A percentile compares a stretch with the other conserved stretches of the same genome.
Conservation (phyloP, 2,888 invertebrate species). For the Polydesmus complanatus region DNA sequence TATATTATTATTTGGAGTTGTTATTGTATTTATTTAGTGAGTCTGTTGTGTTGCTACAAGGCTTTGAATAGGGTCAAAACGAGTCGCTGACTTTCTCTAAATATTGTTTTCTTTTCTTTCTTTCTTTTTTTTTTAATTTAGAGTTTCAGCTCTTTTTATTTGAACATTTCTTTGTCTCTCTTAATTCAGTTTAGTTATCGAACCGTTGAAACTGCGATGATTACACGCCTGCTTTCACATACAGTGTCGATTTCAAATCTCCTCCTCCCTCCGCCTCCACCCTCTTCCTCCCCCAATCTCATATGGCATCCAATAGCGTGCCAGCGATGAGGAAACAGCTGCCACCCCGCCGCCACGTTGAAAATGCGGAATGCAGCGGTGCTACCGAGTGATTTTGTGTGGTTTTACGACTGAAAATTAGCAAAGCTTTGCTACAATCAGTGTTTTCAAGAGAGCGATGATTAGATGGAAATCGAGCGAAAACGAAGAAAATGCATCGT, state of each 20-base stretch:
- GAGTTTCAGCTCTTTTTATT: neutral
- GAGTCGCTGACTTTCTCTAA: neutral
- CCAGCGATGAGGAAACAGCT: no score
- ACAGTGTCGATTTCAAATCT: constrained; percentile 1
- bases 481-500: no score
- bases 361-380: neutral
- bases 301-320: no score
- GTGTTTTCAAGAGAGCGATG: neutral
- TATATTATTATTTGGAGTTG: neutral
- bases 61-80: neutral
- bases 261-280: neutral
- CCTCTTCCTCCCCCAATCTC: neutral
- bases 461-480: neutral
- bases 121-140: neutral
- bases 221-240: neutral
- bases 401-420: constrained; percentile 9
- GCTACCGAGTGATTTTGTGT: neutral
- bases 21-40: neutral
- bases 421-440: constrained; percentile 6
- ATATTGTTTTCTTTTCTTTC: neutral
- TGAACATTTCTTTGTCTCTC: neutral
- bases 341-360: no score
- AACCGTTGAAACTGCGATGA: neutral
- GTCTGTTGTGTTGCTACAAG: neutral
- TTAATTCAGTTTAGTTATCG: neutral